Percentiles rank a stretch among this genome's conserved stretches.
These are phyloP conservation scores for Mythimna albipuncta DNA, from an alignment of 2,888 invertebrate genomes.

Conservation along the genomic window DNA sequence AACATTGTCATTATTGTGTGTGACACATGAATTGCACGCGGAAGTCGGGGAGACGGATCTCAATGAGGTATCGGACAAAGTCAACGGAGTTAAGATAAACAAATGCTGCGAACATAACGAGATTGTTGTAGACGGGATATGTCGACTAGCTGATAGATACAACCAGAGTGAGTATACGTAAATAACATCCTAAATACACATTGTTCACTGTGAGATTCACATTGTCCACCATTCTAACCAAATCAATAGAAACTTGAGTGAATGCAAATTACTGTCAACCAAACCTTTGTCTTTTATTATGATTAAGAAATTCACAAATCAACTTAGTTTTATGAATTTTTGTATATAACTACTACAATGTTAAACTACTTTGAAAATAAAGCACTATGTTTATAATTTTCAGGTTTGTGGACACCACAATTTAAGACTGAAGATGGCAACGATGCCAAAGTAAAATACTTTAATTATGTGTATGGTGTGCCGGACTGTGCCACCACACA, in stretches of 20 bases:
- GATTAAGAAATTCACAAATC: neutral
- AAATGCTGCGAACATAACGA: constrained; percentile 95
- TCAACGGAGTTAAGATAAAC: constrained; percentile 91
- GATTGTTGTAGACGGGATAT: constrained; percentile 92
- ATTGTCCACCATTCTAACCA: neutral
- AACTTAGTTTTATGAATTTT: constrained; percentile 1
- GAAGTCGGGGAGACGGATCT: constrained; percentile 83
- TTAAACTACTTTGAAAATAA: neutral
- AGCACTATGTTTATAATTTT: constrained; percentile 41
- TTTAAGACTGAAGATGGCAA: constrained; percentile 92
- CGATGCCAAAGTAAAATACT: constrained; percentile 88
- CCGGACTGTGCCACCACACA: constrained; percentile 94
- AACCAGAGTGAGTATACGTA: constrained; percentile 88
- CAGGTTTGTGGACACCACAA: constrained; percentile 91
- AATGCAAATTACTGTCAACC: neutral
- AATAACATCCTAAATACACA: neutral
- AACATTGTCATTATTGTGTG: constrained; percentile 79
- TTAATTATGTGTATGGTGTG: constrained; percentile 91
- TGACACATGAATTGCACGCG: constrained; percentile 63
- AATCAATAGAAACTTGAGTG: neutral
- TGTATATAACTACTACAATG: neutral
- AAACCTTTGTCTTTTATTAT: constrained; percentile 1
- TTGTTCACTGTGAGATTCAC: neutral
- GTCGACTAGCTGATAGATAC: constrained; percentile 91
- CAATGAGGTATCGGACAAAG: constrained; percentile 86